Base-by-base conservation (phyloP, 2,797 vertebrate genomes). In the Danionella dracula region DNA sequence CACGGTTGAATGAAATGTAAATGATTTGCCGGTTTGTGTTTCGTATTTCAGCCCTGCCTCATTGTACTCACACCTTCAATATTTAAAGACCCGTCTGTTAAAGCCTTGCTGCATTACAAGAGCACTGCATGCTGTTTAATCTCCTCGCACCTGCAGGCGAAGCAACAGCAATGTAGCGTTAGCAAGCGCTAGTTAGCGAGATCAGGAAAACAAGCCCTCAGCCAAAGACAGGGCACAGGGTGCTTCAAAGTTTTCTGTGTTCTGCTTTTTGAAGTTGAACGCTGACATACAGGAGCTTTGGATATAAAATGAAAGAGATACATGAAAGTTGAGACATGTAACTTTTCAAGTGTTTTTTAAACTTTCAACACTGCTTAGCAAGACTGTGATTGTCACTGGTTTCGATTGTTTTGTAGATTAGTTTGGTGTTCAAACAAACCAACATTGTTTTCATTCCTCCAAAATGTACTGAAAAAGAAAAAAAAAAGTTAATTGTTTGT, bases 41-140 rank as follows among this genome's bases (percentile, higher is more conserved):
- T 76, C 69, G 72, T 60, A 73, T 78, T 80, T 78, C 80, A 73
- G 81, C 42, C 69, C 48, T 45, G 42, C 78, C 72, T 85, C 79
- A 85, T 83, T 79, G 70, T 76, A 68, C 82, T 84, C 80, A 76
- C 59, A 85, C 79, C 82, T 85, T 90, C 85, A 91, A 90, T 90
- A 89, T 89, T 90, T 89, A 87, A 90, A 89, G 84, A 85, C 80
- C 81, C 78, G 81, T 87, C 80, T 74, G 76, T 79, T 73, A 60
- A 78, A 80, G 80, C 82, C 83, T 81, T 83, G 73, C 81, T 70
- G 79, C 66, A 73, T 76, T 83, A 77, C 78, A 73, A 56, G 79
- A 78, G 77, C 79, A 78, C 82, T 76, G 68, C 76, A 73, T 81
- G 81, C 79, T 76, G 76, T 86, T 83, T 88, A 86, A 88, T 90